Conservation (phyloP, 2,888 invertebrate species). For the Eumerus sabulonum region DNA sequence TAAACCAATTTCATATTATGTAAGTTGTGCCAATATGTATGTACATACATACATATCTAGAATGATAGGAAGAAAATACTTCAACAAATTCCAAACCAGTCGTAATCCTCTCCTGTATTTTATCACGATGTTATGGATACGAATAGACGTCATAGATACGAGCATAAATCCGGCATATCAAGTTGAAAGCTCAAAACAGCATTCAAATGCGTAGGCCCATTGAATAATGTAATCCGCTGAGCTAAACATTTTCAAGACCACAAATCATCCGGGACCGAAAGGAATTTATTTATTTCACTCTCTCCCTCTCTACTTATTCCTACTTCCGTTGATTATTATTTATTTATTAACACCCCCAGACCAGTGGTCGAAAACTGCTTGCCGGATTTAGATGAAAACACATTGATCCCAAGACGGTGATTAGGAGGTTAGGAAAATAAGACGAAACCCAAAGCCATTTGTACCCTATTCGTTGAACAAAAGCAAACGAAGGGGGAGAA, state of each 20-base stretch:
- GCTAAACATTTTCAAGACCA: conserved; percentile 51
- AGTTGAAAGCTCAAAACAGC: neutral
- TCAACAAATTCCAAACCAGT: neutral
- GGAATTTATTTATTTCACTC: no score
- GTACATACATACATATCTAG: no score
- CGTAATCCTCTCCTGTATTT: no score
- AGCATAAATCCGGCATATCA: no score
- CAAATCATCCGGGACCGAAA: conserved; percentile 41
- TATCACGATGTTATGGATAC: no score
- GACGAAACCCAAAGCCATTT: conserved; percentile 23
- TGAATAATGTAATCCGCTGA: conserved; percentile 57
- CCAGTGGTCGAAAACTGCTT: conserved; percentile 39
- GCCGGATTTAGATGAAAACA: conserved; percentile 48
- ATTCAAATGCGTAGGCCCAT: conserved; percentile 11
- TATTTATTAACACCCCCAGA: conserved; percentile 11
- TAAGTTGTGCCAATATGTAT: no score
- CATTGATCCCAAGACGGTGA: conserved; percentile 64
- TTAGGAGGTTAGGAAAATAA: conserved; percentile 44
- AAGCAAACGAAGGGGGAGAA: conserved; percentile 22
- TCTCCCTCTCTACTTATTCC: conserved; percentile 18
- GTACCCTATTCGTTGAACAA: conserved; percentile 27
- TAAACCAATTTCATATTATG: neutral
- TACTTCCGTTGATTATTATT: conserved; percentile 52
- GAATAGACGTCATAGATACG: no score
- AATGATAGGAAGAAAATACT: neutral